These are phyloP conservation scores for Coregonus sp. DNA, from an alignment of 2,797 vertebrate genomes.

Conservation along the genomic window DNA sequence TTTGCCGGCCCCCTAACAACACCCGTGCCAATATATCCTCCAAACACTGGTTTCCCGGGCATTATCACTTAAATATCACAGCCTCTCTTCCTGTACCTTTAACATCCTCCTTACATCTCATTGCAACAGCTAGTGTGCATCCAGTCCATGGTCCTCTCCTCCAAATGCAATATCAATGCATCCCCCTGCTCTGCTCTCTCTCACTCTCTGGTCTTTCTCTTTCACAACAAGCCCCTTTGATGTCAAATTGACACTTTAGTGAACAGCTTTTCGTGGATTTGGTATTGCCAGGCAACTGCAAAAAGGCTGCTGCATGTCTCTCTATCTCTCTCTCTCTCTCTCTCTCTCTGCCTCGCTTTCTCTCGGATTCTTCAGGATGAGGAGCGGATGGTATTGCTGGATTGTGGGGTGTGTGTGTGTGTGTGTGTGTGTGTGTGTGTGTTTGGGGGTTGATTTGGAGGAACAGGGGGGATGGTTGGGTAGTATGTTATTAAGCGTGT, in stretches of 20 bases:
- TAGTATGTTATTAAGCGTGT: conserved; percentile 28
- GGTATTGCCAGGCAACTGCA: conserved; percentile 76
- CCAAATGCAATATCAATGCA: conserved; percentile 63
- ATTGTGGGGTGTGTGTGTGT: conserved; percentile 16
- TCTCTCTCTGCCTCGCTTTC: neutral
- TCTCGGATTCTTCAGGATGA: conserved; percentile 37
- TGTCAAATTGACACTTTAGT: conserved; percentile 80
- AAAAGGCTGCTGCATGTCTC: conserved; percentile 42
- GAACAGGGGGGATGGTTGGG: neutral
- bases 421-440: conserved; percentile 19
- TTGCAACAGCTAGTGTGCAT: neutral
- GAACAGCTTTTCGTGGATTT: conserved; percentile 72
- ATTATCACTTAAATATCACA: neutral
- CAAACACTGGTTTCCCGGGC: too few species aligned
- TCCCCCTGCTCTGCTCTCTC: conserved; percentile 42
- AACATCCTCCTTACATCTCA: neutral
- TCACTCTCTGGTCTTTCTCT: neutral
- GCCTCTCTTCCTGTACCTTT: neutral
- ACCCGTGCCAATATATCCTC: too few species aligned
- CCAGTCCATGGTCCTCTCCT: conserved; percentile 43
- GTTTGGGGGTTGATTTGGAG: conserved; percentile 32
- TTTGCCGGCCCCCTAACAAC: too few species aligned
- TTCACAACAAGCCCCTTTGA: conserved; percentile 65
- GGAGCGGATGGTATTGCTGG: conserved; percentile 29
- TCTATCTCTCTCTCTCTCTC: neutral